Evolutionary conservation across 2,888 invertebrate species (phyloP), one percentile per base, ranked within the genome.

Genomic region (Lobophora halterata): DNA sequence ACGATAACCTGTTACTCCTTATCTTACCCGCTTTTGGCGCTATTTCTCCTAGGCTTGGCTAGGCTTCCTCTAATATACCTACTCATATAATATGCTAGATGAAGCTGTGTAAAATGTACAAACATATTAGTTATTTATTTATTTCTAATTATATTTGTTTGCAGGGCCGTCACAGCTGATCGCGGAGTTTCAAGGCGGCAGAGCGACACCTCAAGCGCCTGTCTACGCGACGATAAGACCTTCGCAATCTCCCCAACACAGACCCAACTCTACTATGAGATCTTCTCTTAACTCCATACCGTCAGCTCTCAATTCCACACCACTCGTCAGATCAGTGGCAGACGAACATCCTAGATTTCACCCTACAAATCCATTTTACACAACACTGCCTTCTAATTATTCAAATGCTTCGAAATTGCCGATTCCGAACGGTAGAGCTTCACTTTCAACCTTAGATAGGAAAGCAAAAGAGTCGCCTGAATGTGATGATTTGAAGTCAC

Each of bases 281-380:
- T 68, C 70, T 39, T 74, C 79, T 2, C 52, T 79, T 8, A 78
- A 69, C 51, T 78, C 81, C 9, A 58, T 76, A 42, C 77, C 81
- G 3, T 55, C 71, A 6, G 65, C 75, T 27, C 64, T 81, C 3
- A 78, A 66, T 47, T 79, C 85, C 11, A 76, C 76, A 11, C 61
- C 76, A 20, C 67, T 79, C 13, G 75, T 80, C 7, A 80, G 74
- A 57, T 74, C 83, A 18, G 61, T 72, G 34, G 58, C 65, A 12
- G 80, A 80, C 20, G 83, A 79, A 45, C 68, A 75, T 25, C 64
- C 70, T 23, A 74, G 65, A 62, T 79, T 86, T 56, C 86, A 87
- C 55, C 87, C 86, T 32, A 85, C 87, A 13, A 87, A 87, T 60
- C 87, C 87, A 31, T 87, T 87, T 70, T 87, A 85, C 63, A 81